Evolutionary conservation across 2,113 vertebrate genomes (phyloP).

Genomic region (Nerophis ophidion): DNA sequence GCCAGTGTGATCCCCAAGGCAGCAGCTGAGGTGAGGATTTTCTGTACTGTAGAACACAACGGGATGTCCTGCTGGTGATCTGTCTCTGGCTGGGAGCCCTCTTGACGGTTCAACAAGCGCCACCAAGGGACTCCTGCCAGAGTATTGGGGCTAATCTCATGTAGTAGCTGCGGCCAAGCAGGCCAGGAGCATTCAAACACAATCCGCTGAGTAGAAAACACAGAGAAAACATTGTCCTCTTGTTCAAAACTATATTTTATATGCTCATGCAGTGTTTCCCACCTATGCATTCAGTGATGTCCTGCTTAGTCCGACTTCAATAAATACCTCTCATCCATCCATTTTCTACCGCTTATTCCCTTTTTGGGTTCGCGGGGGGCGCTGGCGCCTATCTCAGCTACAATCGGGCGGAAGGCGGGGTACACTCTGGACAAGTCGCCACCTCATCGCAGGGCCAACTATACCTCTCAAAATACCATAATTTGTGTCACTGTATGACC

Average conservation of each 20-base stretch:
- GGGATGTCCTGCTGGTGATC: constrained; percentile 38
- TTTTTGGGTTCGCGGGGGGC: too few species aligned
- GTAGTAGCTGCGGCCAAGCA: constrained; percentile 48
- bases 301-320: too few species aligned
- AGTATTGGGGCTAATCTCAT: constrained; percentile 67
- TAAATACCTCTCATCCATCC: too few species aligned
- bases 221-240: neutral
- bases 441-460: too few species aligned
- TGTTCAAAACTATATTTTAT: neutral
- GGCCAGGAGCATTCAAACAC: constrained; percentile 33
- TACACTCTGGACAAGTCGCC: too few species aligned
- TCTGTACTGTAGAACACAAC: constrained; percentile 22
- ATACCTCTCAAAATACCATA: too few species aligned
- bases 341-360: too few species aligned
- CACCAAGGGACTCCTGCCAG: constrained; percentile 39
- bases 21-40: constrained; percentile 62
- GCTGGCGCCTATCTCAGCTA: too few species aligned
- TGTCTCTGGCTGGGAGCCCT: constrained; percentile 26
- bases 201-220: constrained; percentile 28
- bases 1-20: constrained; percentile 63
- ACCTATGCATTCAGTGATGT: neutral
- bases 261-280: too few species aligned
- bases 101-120: constrained; percentile 22
- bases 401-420: too few species aligned
- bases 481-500: too few species aligned